These are phyloP conservation scores for Drosophila robusta DNA, from an alignment of 2,888 invertebrate species.

Conservation along the genomic window DNA sequence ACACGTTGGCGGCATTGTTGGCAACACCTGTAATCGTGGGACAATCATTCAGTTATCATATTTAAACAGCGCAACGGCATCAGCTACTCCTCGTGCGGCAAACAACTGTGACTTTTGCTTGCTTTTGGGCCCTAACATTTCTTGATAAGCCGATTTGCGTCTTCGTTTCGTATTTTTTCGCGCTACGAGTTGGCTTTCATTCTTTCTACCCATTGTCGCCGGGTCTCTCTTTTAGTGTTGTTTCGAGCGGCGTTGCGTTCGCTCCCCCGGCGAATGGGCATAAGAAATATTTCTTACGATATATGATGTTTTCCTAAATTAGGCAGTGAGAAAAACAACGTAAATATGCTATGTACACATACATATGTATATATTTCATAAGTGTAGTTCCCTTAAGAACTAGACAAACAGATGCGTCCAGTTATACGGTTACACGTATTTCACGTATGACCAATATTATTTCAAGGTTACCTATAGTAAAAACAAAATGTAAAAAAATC, in stretches of 20 bases:
- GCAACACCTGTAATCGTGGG: conserved; percentile 79
- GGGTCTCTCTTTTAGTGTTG: conserved; percentile 43
- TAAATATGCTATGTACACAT: not conserved
- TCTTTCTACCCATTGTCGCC: conserved; percentile 12
- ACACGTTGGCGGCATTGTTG: conserved; percentile 19
- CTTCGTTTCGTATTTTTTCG: conserved; percentile 45
- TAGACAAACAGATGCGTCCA: not conserved
- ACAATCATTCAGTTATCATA: conserved; percentile 72
- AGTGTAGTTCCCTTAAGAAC: not conserved
- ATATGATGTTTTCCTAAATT: conserved; percentile 8
- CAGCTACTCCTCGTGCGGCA: conserved; percentile 27
- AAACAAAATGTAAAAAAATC: conserved; percentile 17
- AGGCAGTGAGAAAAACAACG: not conserved
- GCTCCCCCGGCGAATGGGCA: conserved; percentile 20
- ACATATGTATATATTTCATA: no score
- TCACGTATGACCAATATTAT: conserved; percentile 9
- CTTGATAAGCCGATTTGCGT: conserved; percentile 81
- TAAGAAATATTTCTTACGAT: conserved; percentile 9
- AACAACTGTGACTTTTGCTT: conserved; percentile 61
- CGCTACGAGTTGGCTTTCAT: conserved; percentile 13
- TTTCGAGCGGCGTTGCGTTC: conserved; percentile 39
- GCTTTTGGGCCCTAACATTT: conserved; percentile 47
- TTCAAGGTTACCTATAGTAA: conserved; percentile 60
- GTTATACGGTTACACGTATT: conserved; percentile 11
- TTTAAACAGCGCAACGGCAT: conserved; percentile 48